Conservation (phyloP, 2,797 vertebrate species). For the Scleropages formosus region DNA sequence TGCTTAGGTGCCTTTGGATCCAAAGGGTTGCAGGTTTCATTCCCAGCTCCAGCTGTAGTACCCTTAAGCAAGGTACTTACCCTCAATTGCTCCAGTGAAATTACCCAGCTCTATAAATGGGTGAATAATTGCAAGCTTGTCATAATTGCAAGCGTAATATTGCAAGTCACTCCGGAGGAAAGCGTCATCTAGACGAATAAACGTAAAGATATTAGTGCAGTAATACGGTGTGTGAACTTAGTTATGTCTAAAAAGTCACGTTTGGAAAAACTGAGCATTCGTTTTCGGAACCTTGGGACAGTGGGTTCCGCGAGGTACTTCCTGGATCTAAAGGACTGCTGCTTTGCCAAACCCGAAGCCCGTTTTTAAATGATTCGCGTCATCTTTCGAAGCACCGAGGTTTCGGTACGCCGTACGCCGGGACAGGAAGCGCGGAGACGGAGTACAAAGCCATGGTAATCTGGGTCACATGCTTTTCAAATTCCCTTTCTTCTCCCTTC, state of each 20-base stretch:
- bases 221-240: background rate
- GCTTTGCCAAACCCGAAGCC: background rate
- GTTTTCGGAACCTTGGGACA: slow-evolving; percentile 15
- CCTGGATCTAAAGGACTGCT: background rate
- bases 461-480: slow-evolving; percentile 63
- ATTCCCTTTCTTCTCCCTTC: slow-evolving; percentile 12
- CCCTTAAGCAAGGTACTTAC: too few relatives aligned
- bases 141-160: too few relatives aligned
- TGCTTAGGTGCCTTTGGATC: too few relatives aligned
- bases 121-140: too few relatives aligned
- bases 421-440: slow-evolving; percentile 76
- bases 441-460: slow-evolving; percentile 76
- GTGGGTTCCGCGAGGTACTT: background rate
- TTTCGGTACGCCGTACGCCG: slow-evolving; percentile 58
- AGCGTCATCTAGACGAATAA: too few relatives aligned
- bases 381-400: slow-evolving; percentile 64
- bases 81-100: too few relatives aligned
- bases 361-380: slow-evolving; percentile 66
- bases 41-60: too few relatives aligned
- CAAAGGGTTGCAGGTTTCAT: too few relatives aligned
- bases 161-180: too few relatives aligned
- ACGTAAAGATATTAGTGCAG: too few relatives aligned
- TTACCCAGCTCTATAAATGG: too few relatives aligned
- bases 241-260: background rate
- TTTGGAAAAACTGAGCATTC: background rate